Percentiles rank a stretch among this genome's conserved stretches.
phyloP scores from a whole-genome alignment of 1,140 invertebrate species.

The Dendrolimus kikuchii region DNA sequence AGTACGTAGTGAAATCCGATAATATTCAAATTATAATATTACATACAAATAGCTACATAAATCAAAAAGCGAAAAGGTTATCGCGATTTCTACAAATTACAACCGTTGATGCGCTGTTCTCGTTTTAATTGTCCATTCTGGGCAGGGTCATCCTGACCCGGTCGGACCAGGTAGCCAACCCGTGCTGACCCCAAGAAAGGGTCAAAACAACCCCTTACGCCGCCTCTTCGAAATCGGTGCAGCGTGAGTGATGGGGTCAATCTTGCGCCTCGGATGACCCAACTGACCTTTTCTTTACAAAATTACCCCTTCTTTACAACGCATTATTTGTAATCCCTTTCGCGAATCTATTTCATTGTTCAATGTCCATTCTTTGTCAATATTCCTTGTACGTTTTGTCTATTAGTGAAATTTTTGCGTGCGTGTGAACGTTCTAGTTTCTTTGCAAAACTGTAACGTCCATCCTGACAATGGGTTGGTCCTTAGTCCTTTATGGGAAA shows the following conservation, averaged over 20 bases:
- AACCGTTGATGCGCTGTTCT: conserved; percentile 48
- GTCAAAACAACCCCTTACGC: conserved; percentile 63
- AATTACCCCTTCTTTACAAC: conserved; percentile 63
- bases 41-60: conserved; percentile 6
- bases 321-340: conserved; percentile 69
- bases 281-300: conserved; percentile 55
- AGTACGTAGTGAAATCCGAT: too few relatives aligned
- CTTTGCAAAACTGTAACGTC: conserved; percentile 67
- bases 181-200: conserved; percentile 49
- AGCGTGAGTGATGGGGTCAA: conserved; percentile 65
- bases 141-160: conserved; percentile 42
- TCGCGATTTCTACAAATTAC: conserved; percentile 46
- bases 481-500: conserved; percentile 48
- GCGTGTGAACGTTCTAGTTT: conserved; percentile 66
- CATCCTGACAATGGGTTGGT: conserved; percentile 36
- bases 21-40: too few relatives aligned
- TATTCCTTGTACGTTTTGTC: conserved; percentile 34
- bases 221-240: conserved; percentile 54
- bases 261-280: conserved; percentile 48
- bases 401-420: conserved; percentile 61
- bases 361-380: conserved; percentile 38
- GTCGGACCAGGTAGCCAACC: conserved; percentile 55
- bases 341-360: conserved; percentile 66
- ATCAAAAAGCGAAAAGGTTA: conserved; percentile 41
- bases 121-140: conserved; percentile 62